Percentiles rank a stretch among this genome's conserved stretches.
These are phyloP conservation scores for Melanotaenia trifasciata DNA, from an alignment of 2,797 vertebrate genomes.

Conservation along the genomic window DNA sequence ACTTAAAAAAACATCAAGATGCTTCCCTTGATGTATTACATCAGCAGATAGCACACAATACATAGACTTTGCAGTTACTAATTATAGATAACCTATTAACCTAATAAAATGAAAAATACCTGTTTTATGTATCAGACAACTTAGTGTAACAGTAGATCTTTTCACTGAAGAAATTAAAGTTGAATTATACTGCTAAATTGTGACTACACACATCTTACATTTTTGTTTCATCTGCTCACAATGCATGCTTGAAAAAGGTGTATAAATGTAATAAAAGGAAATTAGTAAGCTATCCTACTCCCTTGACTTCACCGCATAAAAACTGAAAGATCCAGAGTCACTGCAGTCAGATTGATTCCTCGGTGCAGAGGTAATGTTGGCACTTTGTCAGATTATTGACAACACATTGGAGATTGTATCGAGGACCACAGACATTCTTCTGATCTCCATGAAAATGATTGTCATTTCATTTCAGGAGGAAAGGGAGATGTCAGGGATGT, in stretches of 20 bases:
- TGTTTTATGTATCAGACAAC: not conserved
- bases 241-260: not conserved
- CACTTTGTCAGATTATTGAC: not conserved
- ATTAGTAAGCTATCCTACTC: not conserved
- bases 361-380: not conserved
- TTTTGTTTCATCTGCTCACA: not conserved
- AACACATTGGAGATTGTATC: not conserved
- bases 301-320: not conserved
- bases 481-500: not conserved
- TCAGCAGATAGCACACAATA: not conserved
- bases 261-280: not conserved
- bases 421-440: not conserved
- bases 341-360: not conserved
- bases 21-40: not conserved
- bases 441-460: slow-evolving; percentile 16
- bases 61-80: not conserved
- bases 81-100: not conserved
- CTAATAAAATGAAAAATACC: not conserved
- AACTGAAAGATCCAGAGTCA: not conserved
- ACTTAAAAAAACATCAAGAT: too few relatives aligned
- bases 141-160: not conserved
- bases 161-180: not conserved
- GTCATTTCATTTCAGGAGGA: not conserved
- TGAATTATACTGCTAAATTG: not conserved
- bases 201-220: not conserved